Evolutionary conservation across 2,797 vertebrate species (phyloP), one percentile per base, ranked within the genome.

Genomic region (Typhlichthys subterraneus): DNA sequence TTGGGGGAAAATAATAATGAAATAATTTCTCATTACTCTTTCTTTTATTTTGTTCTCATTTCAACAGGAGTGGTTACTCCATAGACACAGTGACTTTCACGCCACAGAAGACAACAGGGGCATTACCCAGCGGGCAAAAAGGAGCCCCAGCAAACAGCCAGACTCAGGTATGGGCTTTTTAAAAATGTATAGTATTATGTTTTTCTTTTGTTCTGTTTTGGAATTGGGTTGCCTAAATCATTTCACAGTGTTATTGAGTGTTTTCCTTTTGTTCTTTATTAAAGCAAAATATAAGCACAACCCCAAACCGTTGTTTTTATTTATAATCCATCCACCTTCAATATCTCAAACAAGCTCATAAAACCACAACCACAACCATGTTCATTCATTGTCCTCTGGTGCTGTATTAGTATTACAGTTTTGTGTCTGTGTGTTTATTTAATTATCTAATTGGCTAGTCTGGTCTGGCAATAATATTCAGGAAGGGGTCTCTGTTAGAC

Each of bases 41-140:
- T 77, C 64, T 7, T 63, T 70, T 77, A 78, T n/a, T 79, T 33
- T 58, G 2, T 45, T 3, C n/a, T 59, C 55, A 29, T 71, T 72
- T 57, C 79, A 90, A 86, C 86, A 96, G 93, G 92, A 93, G 73
- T 89, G 89, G 82, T 83, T 93, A 87, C 92, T 92, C 81, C 90
- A 92, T 82, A 92, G 93, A 87, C 93, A 93, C 42, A 59, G 76
- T 13, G 89, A 92, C 70, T 83, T 89, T 77, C 90, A 88, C n/a
- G 57, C 85, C 64, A 91, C 88, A 81, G 93, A 94, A 56, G 93
- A 94, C 70, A 91, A 80, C 57, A 82, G 89, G 73, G 92, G 84
- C 61, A 93, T 82, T 12, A 91, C 94, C 76, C 95, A 88, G 54
- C 93, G 96, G 53, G 91, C 93, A 56, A 96, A 95, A 89, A 92